Evolutionary conservation across 2,113 vertebrate species (phyloP).

Genomic region (Guaruba guarouba): DNA sequence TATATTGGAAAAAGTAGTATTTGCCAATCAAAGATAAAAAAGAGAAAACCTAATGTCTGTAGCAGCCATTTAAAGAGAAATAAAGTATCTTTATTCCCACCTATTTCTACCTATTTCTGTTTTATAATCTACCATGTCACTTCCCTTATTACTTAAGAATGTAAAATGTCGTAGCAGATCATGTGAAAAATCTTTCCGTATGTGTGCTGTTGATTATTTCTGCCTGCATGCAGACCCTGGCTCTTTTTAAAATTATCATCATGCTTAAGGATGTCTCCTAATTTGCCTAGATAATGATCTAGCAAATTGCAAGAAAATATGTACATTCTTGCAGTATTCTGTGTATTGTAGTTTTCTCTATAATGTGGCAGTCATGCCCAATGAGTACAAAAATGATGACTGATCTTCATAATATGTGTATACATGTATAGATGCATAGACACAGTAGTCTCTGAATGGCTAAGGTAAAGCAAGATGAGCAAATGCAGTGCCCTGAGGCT

Average conservation of each 20-base stretch:
- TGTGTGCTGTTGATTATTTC: background rate
- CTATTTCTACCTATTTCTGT: background rate
- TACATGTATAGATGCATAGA: too few relatives aligned
- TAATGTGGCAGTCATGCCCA: accelerated
- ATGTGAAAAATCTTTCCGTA: background rate
- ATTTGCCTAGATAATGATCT: background rate
- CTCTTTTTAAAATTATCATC: background rate
- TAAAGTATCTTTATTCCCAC: background rate
- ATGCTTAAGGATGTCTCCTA: background rate
- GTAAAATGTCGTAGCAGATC: background rate
- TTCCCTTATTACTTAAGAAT: background rate
- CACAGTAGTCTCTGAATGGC: background rate
- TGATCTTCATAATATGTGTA: background rate
- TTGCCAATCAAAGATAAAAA: background rate
- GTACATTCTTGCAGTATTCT: background rate
- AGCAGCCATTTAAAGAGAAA: background rate
- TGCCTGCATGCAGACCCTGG: background rate
- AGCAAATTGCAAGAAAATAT: background rate
- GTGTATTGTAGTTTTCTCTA: background rate
- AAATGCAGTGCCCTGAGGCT: background rate
- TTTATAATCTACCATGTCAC: background rate
- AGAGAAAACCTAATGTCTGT: background rate
- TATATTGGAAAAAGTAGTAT: background rate
- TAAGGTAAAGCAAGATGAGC: background rate
- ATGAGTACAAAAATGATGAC: background rate